Conservation (phyloP, 2,797 vertebrate genomes). For the Botia almorhae region DNA sequence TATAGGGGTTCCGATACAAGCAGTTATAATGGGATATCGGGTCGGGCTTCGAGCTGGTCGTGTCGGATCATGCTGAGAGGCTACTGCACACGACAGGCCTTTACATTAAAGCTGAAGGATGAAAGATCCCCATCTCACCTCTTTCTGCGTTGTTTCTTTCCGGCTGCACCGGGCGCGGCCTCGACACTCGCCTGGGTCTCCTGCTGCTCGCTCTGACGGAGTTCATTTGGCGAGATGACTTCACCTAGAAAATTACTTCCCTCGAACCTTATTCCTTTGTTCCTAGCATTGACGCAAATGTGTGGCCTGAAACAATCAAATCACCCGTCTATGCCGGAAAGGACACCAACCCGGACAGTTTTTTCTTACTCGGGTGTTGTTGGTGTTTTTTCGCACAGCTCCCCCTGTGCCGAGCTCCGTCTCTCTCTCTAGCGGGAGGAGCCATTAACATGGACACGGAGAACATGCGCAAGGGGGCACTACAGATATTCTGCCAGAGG, state of each 20-base stretch:
- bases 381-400: constrained; percentile 57
- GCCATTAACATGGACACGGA: constrained; percentile 84
- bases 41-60: neutral
- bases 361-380: constrained; percentile 68
- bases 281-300: constrained; percentile 47
- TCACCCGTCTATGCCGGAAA: constrained; percentile 54
- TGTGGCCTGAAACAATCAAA: constrained; percentile 25
- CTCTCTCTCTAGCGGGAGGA: constrained; percentile 92
- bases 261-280: constrained; percentile 57
- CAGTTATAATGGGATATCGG: neutral
- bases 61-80: neutral
- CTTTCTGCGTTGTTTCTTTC: constrained; percentile 98
- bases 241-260: constrained; percentile 74
- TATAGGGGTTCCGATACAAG: constrained; percentile 76
- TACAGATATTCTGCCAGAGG: constrained; percentile 60
- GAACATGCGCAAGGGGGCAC: constrained; percentile 81
- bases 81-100: neutral
- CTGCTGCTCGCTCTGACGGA: constrained; percentile 99
- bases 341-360: constrained; percentile 59
- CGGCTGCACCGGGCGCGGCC: constrained; percentile 99
- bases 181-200: constrained; percentile 99
- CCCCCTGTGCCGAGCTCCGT: constrained; percentile 72
- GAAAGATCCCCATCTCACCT: constrained; percentile 78
- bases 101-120: neutral
- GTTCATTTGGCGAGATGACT: constrained; percentile 92